Evolutionary conservation across 2,797 vertebrate genomes (phyloP).

Genomic region (Lateolabrax maculatus): DNA sequence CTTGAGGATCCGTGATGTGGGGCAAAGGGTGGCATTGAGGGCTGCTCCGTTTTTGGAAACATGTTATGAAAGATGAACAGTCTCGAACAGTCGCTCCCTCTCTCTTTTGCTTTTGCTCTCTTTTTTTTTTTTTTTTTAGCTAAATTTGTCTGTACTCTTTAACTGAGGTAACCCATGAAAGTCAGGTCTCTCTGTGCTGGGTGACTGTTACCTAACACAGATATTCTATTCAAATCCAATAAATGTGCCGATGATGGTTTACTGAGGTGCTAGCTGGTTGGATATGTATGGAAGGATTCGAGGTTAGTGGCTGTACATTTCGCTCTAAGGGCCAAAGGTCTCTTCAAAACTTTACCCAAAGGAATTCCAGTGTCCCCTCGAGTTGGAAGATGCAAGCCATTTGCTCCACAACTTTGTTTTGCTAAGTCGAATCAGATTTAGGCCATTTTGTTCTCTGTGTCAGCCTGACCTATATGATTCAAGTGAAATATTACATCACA

Average conservation of each 20-base stretch:
- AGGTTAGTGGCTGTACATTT: conserved; percentile 43
- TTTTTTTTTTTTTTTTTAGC: conserved; percentile 33
- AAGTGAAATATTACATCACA: conserved; percentile 64
- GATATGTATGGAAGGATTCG: conserved; percentile 36
- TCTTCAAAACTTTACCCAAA: conserved; percentile 36
- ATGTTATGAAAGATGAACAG: conserved; percentile 70
- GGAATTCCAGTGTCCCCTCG: conserved; percentile 41
- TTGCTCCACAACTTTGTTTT: conserved; percentile 57
- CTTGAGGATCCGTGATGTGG: conserved; percentile 56
- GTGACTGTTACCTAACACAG: conserved; percentile 60
- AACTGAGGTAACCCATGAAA: conserved; percentile 61
- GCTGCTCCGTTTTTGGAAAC: conserved; percentile 46
- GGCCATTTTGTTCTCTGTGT: conserved; percentile 68
- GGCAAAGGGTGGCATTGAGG: conserved; percentile 52
- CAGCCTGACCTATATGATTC: conserved; percentile 67
- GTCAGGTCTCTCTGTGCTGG: conserved; percentile 45
- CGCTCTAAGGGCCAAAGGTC: conserved; percentile 23
- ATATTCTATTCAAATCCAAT: conserved; percentile 59
- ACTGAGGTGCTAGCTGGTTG: conserved; percentile 28
- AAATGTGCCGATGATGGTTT: conserved; percentile 43
- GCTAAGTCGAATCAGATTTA: conserved; percentile 54
- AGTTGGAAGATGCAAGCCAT: conserved; percentile 35
- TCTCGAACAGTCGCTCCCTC: conserved; percentile 45
- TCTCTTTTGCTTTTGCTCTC: conserved; percentile 29
- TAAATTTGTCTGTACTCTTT: conserved; percentile 60